A percentile compares a stretch with the other conserved stretches of the same genome.
These are phyloP conservation scores for Trididemnum miniatum DNA, from an alignment of 23 tunicate species.

Conservation along the genomic window DNA sequence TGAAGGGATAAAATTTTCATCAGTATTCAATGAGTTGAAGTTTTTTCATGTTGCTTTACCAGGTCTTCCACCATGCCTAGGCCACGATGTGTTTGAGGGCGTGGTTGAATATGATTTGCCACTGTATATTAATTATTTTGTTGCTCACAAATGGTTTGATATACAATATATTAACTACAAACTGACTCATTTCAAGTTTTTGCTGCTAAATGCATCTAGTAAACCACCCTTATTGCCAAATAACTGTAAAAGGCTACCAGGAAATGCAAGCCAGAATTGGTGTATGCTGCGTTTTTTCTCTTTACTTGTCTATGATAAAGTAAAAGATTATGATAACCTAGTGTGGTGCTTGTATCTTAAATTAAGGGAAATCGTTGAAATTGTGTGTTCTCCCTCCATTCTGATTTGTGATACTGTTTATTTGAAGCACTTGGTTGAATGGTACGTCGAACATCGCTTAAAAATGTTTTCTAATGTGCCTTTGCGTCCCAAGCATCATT, in stretches of 20 bases:
- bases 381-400: slow-evolving; percentile 24
- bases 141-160: slow-evolving; percentile 24
- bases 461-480: slow-evolving; percentile 26
- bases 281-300: slow-evolving; percentile 46
- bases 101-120: slow-evolving; percentile 40
- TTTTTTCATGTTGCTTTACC: slow-evolving; percentile 37
- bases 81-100: slow-evolving; percentile 53
- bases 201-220: background rate
- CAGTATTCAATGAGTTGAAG: background rate
- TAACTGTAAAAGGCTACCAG: slow-evolving; percentile 9
- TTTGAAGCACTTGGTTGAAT: background rate
- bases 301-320: slow-evolving; percentile 14
- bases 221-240: background rate
- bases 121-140: slow-evolving; percentile 24
- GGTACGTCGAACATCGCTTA: slow-evolving; percentile 4
- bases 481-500: slow-evolving; percentile 70
- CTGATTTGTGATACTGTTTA: background rate
- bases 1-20: slow-evolving; percentile 6
- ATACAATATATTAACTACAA: slow-evolving; percentile 23
- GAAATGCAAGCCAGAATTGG: slow-evolving; percentile 59
- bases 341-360: slow-evolving; percentile 14
- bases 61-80: slow-evolving; percentile 43
- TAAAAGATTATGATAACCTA: slow-evolving; percentile 6
- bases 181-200: background rate
- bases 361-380: slow-evolving; percentile 17